Base-by-base conservation (phyloP, 2,797 vertebrate species). In the Aselliscus stoliczkanus region DNA sequence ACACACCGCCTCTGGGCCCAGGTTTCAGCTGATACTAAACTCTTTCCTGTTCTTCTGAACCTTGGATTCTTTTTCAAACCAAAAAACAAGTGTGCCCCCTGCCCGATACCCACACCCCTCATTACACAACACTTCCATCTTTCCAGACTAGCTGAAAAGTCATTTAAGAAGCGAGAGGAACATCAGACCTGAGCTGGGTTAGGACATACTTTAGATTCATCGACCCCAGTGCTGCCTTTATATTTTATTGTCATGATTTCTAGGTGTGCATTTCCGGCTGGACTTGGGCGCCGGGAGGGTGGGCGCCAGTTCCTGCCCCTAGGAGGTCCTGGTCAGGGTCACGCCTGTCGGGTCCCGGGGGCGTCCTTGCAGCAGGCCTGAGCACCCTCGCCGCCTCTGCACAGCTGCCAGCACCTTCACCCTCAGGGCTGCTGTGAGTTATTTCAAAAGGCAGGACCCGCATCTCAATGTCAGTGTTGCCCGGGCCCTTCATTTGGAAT, bases 1-100 rank as follows among this genome's bases (percentile, higher is more conserved):
- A 29, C 0, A 0, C 6, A 17, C 37, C 21, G 44, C 20, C 2
- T 60, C 60, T 14, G 17, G 13, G 10, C 2, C 20, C 2, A 14
- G 1, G 12, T 25, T 25, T 2, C 21, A 21, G 5, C 23, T 13
- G 39, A 37, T 23, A 5, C 18, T 34, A 65, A 70, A 44, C 18
- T 81, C 7, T 42, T 23, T 8, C 42, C 25, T 12, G 7, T 52
- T 42, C n/a, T 42, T 12, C 10, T 44, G 54, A 90, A 88, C 56
- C 3, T 50, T 14, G 13, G 14, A 14, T 50, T 50, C 14, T 50
- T 50, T 50, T 50, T 15, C 47, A 50, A 50, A 50, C 47, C 47
- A 3, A 50, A 50, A 15, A 15, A 50, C 47, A 15, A 50, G 47
- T 50, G 6, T 15, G 47, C 47, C 47, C 47, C 47, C 47, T 50